phyloP scores from a whole-genome alignment of 53 echinoderm and acorn worm genomes.

The Henricia sp. region DNA sequence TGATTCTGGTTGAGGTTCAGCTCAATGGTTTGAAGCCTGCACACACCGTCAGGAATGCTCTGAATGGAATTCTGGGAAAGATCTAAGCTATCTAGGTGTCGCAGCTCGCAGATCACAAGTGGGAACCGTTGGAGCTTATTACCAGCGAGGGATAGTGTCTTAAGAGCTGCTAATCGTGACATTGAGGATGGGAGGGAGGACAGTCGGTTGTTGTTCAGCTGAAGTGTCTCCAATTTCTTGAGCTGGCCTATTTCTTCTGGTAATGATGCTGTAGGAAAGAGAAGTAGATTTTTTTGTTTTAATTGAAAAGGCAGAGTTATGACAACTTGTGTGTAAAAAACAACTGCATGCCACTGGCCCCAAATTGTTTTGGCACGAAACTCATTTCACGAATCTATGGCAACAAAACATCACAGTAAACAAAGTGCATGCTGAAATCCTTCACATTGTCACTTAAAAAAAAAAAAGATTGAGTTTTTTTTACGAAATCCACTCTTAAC shows the following conservation, averaged over 20 bases:
- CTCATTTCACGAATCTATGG: too few species aligned
- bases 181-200: constrained; percentile 73
- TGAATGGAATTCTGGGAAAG: constrained; percentile 84
- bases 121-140: constrained; percentile 83
- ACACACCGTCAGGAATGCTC: constrained; percentile 76
- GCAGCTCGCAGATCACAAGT: constrained; percentile 73
- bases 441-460: too few species aligned
- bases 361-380: too few species aligned
- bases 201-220: constrained; percentile 79
- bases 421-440: too few species aligned
- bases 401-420: too few species aligned
- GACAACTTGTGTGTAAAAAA: too few species aligned
- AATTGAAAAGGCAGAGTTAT: too few species aligned
- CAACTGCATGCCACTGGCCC: too few species aligned
- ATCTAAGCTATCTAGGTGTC: constrained; percentile 90
- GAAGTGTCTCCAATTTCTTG: constrained; percentile 84
- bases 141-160: constrained; percentile 70
- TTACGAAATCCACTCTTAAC: too few species aligned
- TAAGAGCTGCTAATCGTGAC: constrained; percentile 70
- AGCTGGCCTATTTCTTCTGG: constrained; percentile 79
- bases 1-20: constrained; percentile 97
- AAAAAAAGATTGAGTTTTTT: too few species aligned
- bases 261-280: constrained; percentile 61
- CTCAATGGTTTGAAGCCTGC: constrained; percentile 85
- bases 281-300: too few species aligned